These are phyloP conservation scores for Sinelater perroti DNA, from an alignment of 2,888 invertebrate species.

Conservation along the genomic window DNA sequence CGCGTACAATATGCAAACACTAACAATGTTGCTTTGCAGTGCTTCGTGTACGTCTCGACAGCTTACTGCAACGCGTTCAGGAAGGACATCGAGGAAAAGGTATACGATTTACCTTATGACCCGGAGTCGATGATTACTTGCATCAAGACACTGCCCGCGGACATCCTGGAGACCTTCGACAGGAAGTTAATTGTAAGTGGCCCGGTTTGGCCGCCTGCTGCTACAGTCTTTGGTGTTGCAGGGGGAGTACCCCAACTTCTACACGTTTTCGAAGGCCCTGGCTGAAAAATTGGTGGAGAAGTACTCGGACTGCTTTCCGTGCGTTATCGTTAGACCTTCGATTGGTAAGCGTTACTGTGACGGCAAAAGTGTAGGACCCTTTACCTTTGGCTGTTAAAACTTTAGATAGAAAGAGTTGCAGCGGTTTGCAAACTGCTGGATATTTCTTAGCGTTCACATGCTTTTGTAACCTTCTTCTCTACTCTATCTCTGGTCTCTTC, in stretches of 20 bases:
- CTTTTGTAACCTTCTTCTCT: no score
- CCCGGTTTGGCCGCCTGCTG: no score
- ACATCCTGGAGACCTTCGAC: no score
- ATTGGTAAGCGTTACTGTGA: no score
- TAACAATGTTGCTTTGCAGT: slow-evolving; percentile 55
- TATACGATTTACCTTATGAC: slow-evolving; percentile 73
- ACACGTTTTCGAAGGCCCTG: slow-evolving; percentile 88
- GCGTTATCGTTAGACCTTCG: no score
- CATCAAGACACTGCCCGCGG: slow-evolving; percentile 63
- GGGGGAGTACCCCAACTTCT: slow-evolving; percentile 83
- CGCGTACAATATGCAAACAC: neutral
- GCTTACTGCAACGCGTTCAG: slow-evolving; percentile 91
- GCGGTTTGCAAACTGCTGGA: no score
- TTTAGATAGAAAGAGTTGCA: no score
- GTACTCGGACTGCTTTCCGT: neutral
- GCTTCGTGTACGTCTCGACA: slow-evolving; percentile 86
- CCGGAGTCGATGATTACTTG: slow-evolving; percentile 67
- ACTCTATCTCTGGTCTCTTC: no score
- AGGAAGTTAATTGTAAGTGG: neutral
- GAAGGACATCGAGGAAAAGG: slow-evolving; percentile 76
- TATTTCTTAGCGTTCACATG: no score
- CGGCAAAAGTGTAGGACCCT: no score
- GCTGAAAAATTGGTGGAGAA: slow-evolving; percentile 79
- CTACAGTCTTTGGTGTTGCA: neutral
- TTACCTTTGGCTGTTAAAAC: no score